Evolutionary conservation across 2,888 invertebrate species (phyloP).

Genomic region (Oligia strigilis): DNA sequence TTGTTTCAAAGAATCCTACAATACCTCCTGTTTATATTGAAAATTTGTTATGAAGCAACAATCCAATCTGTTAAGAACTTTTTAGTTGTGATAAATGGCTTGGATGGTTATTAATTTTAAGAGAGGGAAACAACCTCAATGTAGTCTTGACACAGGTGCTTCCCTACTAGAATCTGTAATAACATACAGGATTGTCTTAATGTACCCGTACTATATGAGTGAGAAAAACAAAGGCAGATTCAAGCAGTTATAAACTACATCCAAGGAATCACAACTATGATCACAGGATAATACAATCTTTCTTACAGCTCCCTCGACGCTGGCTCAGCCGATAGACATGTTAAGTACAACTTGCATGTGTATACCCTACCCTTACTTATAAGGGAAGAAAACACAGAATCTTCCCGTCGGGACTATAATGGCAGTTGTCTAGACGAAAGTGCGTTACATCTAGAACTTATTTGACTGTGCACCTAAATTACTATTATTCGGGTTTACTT

Average conservation of each 20-base stretch:
- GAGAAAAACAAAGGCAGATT: neutral
- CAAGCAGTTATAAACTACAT: neutral
- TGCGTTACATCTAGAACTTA: conserved; percentile 40
- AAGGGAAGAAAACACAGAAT: conserved; percentile 28
- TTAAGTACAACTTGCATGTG: conserved; percentile 26
- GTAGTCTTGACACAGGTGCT: too few relatives aligned
- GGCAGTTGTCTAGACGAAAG: conserved; percentile 46
- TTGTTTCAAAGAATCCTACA: conserved; percentile 8
- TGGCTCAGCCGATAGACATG: conserved; percentile 27
- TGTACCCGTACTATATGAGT: neutral
- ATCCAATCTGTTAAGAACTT: neutral
- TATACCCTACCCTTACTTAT: conserved; percentile 41
- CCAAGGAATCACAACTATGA: conserved; percentile 18
- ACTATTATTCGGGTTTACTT: neutral
- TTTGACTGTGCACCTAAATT: conserved; percentile 2
- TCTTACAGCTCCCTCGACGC: conserved; percentile 51
- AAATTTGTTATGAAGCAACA: conserved; percentile 3
- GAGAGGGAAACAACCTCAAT: too few relatives aligned
- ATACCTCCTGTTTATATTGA: conserved; percentile 3
- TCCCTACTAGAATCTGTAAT: neutral
- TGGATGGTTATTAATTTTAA: neutral
- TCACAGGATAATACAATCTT: conserved; percentile 45
- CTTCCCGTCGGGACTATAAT: conserved; percentile 42
- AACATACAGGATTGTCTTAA: neutral
- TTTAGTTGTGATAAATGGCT: neutral